Percentiles rank a stretch among this genome's conserved stretches.
Conservation (phyloP, 2,113 vertebrate genomes). For the Phoenicopterus ruber region DNA sequence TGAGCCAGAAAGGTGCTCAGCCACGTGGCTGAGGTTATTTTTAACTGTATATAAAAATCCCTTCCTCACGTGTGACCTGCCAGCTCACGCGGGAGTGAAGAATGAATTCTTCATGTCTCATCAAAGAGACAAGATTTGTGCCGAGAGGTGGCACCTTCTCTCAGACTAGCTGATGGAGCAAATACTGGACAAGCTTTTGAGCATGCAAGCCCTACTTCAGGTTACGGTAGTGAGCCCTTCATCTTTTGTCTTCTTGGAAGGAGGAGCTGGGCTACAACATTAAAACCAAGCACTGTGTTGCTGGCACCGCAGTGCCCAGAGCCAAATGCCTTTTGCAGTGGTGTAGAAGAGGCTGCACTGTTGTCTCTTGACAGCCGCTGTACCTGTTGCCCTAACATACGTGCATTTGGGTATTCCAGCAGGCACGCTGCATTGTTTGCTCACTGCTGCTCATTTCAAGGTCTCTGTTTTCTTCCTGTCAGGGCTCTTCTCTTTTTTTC, state of each 20-base stretch:
- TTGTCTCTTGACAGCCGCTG: background rate
- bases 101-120: background rate
- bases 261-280: background rate
- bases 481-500: background rate
- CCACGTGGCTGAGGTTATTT: background rate
- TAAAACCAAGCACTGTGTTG: background rate
- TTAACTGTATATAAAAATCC: background rate
- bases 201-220: rapidly evolving
- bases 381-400: background rate
- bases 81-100: background rate
- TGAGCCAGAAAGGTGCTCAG: background rate
- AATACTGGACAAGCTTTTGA: no score
- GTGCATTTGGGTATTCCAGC: background rate
- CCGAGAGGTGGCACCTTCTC: background rate
- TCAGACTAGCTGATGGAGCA: background rate
- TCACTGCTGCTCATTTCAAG: background rate
- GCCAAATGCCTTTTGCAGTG: background rate
- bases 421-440: rapidly evolving
- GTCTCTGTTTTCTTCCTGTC: background rate
- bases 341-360: background rate
- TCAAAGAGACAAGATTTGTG: background rate
- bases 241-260: background rate
- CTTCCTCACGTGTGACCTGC: background rate
- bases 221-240: background rate
- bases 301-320: rapidly evolving